phyloP scores from a whole-genome alignment of 2,113 vertebrate species.

The Empidonax traillii region DNA sequence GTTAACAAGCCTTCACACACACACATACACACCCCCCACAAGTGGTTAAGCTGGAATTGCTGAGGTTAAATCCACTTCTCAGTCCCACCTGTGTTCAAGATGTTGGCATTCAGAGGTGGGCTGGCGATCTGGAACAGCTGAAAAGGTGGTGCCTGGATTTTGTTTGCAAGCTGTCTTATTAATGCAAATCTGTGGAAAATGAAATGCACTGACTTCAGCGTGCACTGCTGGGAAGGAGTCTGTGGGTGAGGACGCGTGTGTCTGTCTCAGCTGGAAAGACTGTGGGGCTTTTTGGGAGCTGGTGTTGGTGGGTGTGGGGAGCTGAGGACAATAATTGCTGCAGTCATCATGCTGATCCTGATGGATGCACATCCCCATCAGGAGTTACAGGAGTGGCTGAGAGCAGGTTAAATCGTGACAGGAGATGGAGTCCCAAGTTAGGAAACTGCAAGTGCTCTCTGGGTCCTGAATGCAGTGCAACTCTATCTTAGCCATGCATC shows the following conservation, averaged over 20 bases:
- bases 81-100: neutral
- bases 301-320: neutral
- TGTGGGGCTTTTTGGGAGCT: rapidly evolving
- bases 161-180: neutral
- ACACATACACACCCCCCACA: neutral
- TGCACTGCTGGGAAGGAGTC: neutral
- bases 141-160: neutral
- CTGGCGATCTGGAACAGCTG: neutral
- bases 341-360: rapidly evolving
- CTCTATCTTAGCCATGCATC: neutral
- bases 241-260: neutral
- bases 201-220: neutral
- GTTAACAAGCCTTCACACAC: neutral
- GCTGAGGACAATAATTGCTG: neutral
- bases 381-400: neutral
- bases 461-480: neutral
- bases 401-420: neutral
- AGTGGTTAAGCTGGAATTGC: rapidly evolving
- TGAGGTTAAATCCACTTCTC: neutral
- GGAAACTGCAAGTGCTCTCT: neutral
- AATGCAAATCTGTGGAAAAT: neutral
- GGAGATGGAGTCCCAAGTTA: neutral
- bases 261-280: neutral
- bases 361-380: neutral
- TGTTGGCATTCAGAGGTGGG: neutral